Conservation (phyloP, 2,113 vertebrate genomes). For the Epinephelus lanceolatus region DNA sequence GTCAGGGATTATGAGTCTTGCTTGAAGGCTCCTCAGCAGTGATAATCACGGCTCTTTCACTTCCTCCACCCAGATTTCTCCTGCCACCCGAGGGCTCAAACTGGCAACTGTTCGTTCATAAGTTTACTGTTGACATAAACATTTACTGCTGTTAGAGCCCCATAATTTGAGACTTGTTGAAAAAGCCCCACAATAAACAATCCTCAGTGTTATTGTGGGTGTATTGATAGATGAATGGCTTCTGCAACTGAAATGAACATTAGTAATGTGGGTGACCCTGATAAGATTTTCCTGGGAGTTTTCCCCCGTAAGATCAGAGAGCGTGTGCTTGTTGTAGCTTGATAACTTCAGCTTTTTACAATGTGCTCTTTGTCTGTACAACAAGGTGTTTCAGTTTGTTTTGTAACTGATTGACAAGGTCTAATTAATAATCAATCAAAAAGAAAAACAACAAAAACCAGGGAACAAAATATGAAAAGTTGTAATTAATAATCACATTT, state of each 20-base stretch:
- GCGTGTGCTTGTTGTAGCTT: background rate
- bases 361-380: background rate
- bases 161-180: background rate
- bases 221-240: background rate
- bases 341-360: background rate
- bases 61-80: background rate
- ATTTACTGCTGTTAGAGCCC: too few species aligned
- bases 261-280: background rate
- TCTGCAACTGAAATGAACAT: background rate
- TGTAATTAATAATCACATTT: background rate
- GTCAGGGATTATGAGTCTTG: too few species aligned
- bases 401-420: background rate
- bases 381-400: background rate
- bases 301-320: background rate
- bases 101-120: background rate
- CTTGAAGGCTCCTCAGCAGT: background rate
- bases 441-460: too few species aligned
- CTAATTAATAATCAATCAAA: too few species aligned
- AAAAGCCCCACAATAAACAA: background rate
- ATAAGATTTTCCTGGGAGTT: background rate
- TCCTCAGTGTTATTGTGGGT: background rate
- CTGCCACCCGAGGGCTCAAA: background rate
- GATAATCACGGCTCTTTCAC: background rate
- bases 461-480: too few species aligned
- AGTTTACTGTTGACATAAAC: background rate